Evolutionary conservation across 1,140 invertebrate species (phyloP).

Genomic region (Cotesia chilonis): DNA sequence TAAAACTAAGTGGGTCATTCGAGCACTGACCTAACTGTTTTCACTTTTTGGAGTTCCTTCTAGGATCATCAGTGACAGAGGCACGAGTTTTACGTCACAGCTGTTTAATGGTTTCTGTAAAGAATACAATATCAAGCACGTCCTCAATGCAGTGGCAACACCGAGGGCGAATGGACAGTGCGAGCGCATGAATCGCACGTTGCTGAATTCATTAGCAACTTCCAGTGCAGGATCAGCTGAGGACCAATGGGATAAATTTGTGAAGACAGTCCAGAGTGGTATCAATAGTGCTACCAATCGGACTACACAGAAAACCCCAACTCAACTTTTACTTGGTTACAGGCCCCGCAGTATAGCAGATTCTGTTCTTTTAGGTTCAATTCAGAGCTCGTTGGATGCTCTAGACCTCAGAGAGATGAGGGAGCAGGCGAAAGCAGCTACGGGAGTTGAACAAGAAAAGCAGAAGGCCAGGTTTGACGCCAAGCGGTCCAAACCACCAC

Average conservation of each 20-base stretch:
- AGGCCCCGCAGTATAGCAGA: slow-evolving; percentile 39
- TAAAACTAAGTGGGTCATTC: slow-evolving; percentile 37
- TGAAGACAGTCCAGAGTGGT: slow-evolving; percentile 22
- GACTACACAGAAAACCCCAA: slow-evolving; percentile 45
- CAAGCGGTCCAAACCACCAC: too few species aligned
- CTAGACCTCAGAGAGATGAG: too few species aligned
- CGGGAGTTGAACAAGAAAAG: too few species aligned
- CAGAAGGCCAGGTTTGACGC: too few species aligned
- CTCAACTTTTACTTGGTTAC: slow-evolving; percentile 48
- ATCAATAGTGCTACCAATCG: slow-evolving; percentile 47
- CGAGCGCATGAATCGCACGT: slow-evolving; percentile 2
- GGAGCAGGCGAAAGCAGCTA: too few species aligned
- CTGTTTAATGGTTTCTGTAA: slow-evolving; percentile 43
- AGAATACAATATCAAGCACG: slow-evolving; percentile 46
- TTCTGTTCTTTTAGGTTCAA: slow-evolving; percentile 32
- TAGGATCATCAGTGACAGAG: slow-evolving; percentile 50
- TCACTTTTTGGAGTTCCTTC: slow-evolving; percentile 42
- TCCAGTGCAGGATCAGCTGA: background rate
- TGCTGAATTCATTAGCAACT: slow-evolving; percentile 7
- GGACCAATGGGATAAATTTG: slow-evolving; percentile 10
- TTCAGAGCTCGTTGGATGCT: too few species aligned
- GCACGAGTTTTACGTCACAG: slow-evolving; percentile 47
- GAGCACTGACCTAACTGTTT: slow-evolving; percentile 34
- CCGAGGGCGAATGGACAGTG: slow-evolving; percentile 47
- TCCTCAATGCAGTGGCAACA: slow-evolving; percentile 48